phyloP scores from a whole-genome alignment of 2,797 vertebrate species.

The Acanthopagrus latus region DNA sequence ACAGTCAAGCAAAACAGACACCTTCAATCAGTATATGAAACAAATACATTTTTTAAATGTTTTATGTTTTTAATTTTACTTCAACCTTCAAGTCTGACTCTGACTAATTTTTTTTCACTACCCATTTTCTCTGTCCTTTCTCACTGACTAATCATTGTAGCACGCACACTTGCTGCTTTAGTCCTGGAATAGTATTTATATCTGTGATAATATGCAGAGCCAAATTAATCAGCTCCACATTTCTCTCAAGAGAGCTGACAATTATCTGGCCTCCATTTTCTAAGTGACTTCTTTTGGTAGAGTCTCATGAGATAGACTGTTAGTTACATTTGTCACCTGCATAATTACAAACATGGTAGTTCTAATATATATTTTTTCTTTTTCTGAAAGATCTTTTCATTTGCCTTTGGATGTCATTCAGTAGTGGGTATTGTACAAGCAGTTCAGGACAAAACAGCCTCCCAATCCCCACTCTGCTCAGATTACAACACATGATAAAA shows the following conservation, averaged over 20 bases:
- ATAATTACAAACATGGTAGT: not conserved
- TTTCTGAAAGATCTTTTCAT: no score
- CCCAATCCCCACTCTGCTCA: no score
- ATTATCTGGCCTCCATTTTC: constrained; percentile 17
- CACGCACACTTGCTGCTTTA: not conserved
- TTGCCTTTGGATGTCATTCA: no score
- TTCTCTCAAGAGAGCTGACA: constrained; percentile 21
- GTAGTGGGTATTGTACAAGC: no score
- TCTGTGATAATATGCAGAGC: constrained; percentile 1
- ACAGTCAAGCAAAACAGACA: not conserved
- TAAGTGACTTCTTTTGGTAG: constrained; percentile 5
- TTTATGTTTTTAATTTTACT: not conserved
- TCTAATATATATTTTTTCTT: not conserved
- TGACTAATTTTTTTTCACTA: not conserved
- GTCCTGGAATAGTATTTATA: constrained; percentile 1
- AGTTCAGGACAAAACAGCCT: no score
- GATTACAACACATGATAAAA: no score
- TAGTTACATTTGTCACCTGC: not conserved
- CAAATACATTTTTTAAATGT: not conserved
- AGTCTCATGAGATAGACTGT: constrained; percentile 3
- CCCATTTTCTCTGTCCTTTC: not conserved
- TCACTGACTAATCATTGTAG: not conserved
- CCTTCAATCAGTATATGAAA: not conserved
- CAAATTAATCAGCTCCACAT: constrained; percentile 12
- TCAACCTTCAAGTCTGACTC: not conserved